A percentile compares a stretch with the other conserved stretches of the same genome.
Conservation (phyloP, 2,797 vertebrate genomes). For the Liasis olivaceus region DNA sequence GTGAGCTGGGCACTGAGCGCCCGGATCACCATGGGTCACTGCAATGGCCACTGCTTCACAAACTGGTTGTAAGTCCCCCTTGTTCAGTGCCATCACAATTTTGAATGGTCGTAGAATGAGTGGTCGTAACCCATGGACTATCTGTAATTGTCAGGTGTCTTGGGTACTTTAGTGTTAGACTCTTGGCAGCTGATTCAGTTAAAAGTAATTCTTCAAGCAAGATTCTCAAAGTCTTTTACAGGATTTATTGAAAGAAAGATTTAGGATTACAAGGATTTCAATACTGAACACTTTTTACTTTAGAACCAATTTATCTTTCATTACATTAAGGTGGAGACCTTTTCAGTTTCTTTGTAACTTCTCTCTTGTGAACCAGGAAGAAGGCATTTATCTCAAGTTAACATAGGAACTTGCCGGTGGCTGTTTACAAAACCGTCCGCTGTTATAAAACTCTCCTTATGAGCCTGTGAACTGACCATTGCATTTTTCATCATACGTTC, state of each 20-base stretch:
- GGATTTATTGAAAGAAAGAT: neutral
- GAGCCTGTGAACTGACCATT: neutral
- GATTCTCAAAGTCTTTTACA: neutral
- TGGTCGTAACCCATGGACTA: neutral
- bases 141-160: neutral
- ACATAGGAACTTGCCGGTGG: neutral
- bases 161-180: neutral
- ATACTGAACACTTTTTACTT: neutral
- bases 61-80: neutral
- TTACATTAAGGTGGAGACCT: neutral
- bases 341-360: neutral
- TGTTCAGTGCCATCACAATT: neutral
- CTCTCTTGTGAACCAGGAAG: neutral
- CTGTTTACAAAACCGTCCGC: neutral
- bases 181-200: neutral
- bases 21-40: neutral
- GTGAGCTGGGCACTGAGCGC: too few relatives aligned
- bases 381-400: neutral
- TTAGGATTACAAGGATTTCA: neutral
- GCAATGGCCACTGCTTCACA: neutral
- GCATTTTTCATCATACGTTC: neutral
- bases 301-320: neutral
- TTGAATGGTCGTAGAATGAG: neutral
- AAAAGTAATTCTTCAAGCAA: neutral
- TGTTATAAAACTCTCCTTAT: neutral